Evolutionary conservation across 2,113 vertebrate genomes (phyloP), one percentile per base, ranked within the genome.

Genomic region (Scomber japonicus): DNA sequence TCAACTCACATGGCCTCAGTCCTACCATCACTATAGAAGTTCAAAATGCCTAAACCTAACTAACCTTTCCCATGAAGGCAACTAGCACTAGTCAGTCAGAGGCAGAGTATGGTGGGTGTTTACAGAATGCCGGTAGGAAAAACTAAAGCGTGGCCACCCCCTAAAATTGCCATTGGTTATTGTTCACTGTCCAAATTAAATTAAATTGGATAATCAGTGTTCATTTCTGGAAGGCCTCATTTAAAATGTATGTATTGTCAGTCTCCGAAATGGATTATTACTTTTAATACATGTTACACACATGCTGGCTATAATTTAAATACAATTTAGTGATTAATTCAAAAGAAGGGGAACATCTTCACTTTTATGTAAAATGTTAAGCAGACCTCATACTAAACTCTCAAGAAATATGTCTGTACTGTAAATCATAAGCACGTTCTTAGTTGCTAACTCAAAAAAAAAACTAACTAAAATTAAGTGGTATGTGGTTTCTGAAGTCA

Each of bases 291-390:
- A 24, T 16, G 17, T 0, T 50, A n/a, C 7, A 15, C 12, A 3
- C 54, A 21, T 9, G 14, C 11, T 30, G 14, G 30, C 16, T 46
- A 5, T 14, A 49, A 35, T 1, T 54, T 44, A 40, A 40, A 80
- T n/a, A 63, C 6, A 48, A 2, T 50, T 67, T 67, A 19, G 53
- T 54, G 40, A 65, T 54, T 4, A 54, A 49, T 19, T 17, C 55
- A 3, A 53, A 30, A 61, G 49, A 16, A 21, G 11, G 19, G 24
- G 11, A 49, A 19, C 2, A 7, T 51, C 6, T 9, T 3, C 30
- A 57, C 49, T 78, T 75, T 53, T 3, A 73, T 86, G 59, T 57
- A 19, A 7, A 71, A n/a, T 14, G 64, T 67, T 27, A 35, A 70
- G 53, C 19, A 73, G 64, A 70, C 13, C 9, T 45, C 24, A 16